Evolutionary conservation across 2,113 vertebrate genomes (phyloP), one percentile per base, ranked within the genome.

Genomic region (Alces alces): DNA sequence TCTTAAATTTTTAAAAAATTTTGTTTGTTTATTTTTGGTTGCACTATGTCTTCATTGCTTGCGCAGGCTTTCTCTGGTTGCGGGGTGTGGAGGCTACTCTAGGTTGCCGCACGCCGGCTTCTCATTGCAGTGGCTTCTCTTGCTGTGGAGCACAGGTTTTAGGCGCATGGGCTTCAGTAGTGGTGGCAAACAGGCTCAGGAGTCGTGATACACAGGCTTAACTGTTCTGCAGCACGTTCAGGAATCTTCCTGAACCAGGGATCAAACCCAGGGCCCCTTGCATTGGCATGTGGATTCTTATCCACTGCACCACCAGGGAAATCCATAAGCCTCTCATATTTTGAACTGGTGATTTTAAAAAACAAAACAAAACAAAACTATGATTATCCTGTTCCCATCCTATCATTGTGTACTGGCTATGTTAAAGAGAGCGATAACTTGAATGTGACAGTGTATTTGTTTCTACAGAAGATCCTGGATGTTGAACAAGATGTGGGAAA

Each of bases 341-440:
- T 33, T 89, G 50, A 92, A 60, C 7, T 96, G 90, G 30, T 91
- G 39, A 89, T 45, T 97, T 25, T 9, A 33, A 73, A 45, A 45
- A 50, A 14, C 17, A 66, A 66, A 36, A 64, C 30, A 92, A 80
- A 82, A 43, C n/a, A 73, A 14, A 55, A 66, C 3, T 60, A 13
- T 54, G 23, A 78, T 89, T 55, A 28, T 43, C n/a, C 66, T 86
- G 11, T 91, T 96, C 23, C 28, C n/a, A 39, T 64, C 13, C 61
- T 25, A 87, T 36, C 6, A 52, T 21, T 89, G 50, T 21, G 60
- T 86, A 52, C 23, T 92, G 57, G 23, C 4, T 89, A 11, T 90
- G 12, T 27, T 30, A 36, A 54, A 25, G 33, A 5, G 61, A 33
- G 17, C 21, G 43, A 58, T 47, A 47, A 64, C 16, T 80, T 73